These are phyloP conservation scores for Cephalopholis sonnerati DNA, from an alignment of 2,113 vertebrate genomes.

Conservation along the genomic window DNA sequence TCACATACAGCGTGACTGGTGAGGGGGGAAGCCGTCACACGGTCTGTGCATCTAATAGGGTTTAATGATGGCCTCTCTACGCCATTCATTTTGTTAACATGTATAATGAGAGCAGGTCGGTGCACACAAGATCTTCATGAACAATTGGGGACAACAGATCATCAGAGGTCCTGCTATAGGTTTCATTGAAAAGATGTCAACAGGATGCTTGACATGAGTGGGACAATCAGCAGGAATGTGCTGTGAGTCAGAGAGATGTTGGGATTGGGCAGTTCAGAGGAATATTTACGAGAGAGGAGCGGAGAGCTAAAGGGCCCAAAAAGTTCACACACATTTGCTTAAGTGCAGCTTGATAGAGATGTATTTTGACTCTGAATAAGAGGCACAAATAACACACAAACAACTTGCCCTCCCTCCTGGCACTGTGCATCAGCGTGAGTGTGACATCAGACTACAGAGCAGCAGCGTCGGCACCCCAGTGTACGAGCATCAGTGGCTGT, in stretches of 20 bases:
- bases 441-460: slow-evolving; percentile 55
- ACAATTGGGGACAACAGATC: slow-evolving; percentile 40
- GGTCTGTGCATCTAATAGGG: slow-evolving; percentile 70
- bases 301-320: neutral
- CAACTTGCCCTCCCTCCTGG: neutral
- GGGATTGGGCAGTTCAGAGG: neutral
- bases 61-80: slow-evolving; percentile 64
- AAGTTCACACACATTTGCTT: neutral
- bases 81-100: slow-evolving; percentile 48
- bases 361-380: neutral
- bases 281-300: neutral
- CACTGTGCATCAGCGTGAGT: slow-evolving; percentile 28
- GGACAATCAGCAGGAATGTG: slow-evolving; percentile 56
- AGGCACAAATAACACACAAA: slow-evolving; percentile 25
- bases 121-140: slow-evolving; percentile 21
- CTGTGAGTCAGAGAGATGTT: slow-evolving; percentile 10
- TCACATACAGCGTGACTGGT: slow-evolving; percentile 35
- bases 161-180: slow-evolving; percentile 33
- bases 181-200: slow-evolving; percentile 53
- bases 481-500: slow-evolving; percentile 16
- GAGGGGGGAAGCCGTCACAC: slow-evolving; percentile 48
- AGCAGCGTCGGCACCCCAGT: slow-evolving; percentile 14
- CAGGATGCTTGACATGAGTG: slow-evolving; percentile 28
- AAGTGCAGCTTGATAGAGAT: neutral
- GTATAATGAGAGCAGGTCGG: slow-evolving; percentile 65